A percentile compares a stretch with the other conserved stretches of the same genome.
These are phyloP conservation scores for Mythimna impura DNA, from an alignment of 2,888 invertebrate genomes.

Conservation along the genomic window DNA sequence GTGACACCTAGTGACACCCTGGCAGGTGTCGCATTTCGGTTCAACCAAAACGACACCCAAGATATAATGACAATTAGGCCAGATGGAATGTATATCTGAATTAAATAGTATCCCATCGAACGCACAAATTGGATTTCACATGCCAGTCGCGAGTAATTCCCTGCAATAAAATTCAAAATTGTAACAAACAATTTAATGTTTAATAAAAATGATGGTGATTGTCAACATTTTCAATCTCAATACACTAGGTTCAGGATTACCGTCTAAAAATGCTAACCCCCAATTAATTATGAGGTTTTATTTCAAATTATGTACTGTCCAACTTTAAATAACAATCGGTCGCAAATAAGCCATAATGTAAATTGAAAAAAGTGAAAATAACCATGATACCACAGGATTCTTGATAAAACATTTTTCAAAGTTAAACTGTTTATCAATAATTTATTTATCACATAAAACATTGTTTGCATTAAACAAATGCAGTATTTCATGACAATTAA, in stretches of 20 bases:
- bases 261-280: neutral
- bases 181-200: slow-evolving; percentile 19
- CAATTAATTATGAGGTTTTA: neutral
- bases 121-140: slow-evolving; percentile 99
- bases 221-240: neutral
- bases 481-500: too few relatives aligned
- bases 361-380: too few relatives aligned
- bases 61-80: slow-evolving; percentile 99
- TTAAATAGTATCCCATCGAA: slow-evolving; percentile 99
- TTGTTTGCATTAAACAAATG: neutral
- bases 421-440: neutral
- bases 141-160: slow-evolving; percentile 98
- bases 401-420: neutral
- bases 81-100: slow-evolving; percentile 99
- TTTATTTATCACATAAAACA: neutral
- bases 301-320: neutral
- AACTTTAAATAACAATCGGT: neutral
- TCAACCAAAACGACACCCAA: slow-evolving; percentile 99
- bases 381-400: neutral
- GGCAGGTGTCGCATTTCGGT: slow-evolving; percentile 98
- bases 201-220: slow-evolving; percentile 2
- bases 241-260: neutral
- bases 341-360: neutral
- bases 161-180: slow-evolving; percentile 86
- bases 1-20: slow-evolving; percentile 98